Conservation (phyloP, 2,888 invertebrate genomes). For the Tinea pellionella region DNA sequence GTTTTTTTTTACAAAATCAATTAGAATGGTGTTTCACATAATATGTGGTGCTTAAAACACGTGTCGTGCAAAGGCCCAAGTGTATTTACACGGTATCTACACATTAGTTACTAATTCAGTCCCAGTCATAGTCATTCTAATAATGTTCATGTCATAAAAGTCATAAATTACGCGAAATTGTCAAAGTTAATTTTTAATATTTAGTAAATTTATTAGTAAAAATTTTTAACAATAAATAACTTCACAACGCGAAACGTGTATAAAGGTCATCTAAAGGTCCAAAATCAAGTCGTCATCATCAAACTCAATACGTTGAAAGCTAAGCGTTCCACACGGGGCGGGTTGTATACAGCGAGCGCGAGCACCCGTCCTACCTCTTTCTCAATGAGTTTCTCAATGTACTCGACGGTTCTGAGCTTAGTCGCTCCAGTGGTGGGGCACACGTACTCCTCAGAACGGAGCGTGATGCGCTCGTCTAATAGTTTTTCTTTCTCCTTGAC, state of each 20-base stretch:
- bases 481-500: constrained; percentile 91
- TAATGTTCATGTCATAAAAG: neutral
- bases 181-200: neutral
- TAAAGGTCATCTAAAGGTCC: too few species aligned
- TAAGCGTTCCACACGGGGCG: neutral
- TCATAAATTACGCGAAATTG: neutral
- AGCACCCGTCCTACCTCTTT: constrained; percentile 81
- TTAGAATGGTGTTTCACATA: constrained; percentile 25
- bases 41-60: neutral
- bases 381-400: constrained; percentile 95
- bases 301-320: constrained; percentile 3
- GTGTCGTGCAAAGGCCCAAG: constrained; percentile 28
- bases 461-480: constrained; percentile 88
- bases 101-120: constrained; percentile 3
- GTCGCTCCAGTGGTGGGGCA: constrained; percentile 88
- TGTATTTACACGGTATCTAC: constrained; percentile 29
- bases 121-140: neutral
- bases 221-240: neutral
- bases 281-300: neutral
- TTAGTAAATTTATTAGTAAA: neutral
- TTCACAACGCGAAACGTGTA: too few species aligned
- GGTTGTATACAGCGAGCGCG: neutral
- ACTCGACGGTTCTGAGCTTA: constrained; percentile 91
- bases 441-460: constrained; percentile 89
- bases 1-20: neutral